Percentiles rank a stretch among this genome's conserved stretches.
Conservation (phyloP, 2,888 invertebrate genomes). For the Microctonus brassicae region DNA sequence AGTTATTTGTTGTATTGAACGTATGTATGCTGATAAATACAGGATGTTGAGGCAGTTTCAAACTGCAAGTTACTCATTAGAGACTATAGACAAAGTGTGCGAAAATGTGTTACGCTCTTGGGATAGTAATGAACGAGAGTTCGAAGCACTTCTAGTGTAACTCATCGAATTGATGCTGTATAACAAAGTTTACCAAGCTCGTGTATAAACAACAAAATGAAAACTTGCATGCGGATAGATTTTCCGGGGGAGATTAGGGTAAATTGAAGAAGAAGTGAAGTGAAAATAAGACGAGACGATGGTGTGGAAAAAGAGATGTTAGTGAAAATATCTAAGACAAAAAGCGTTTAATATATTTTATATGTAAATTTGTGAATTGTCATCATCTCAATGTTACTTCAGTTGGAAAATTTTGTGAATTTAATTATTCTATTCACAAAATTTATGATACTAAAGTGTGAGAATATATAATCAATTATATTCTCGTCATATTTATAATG, state of each 20-base stretch:
- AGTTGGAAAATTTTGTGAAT: background rate
- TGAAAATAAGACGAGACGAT: background rate
- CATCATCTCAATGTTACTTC: background rate
- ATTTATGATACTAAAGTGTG: background rate
- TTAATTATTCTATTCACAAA: background rate
- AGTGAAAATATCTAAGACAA: background rate
- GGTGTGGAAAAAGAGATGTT: background rate
- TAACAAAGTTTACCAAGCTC: background rate
- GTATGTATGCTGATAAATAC: slow-evolving; percentile 32
- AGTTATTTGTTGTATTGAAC: background rate
- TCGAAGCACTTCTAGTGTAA: slow-evolving; percentile 38
- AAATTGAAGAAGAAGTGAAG: background rate
- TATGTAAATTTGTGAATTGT: background rate
- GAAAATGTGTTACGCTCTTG: slow-evolving; percentile 48
- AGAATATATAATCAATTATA: background rate
- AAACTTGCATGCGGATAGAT: background rate
- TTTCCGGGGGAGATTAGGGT: background rate
- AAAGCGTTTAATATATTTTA: background rate
- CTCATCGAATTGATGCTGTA: slow-evolving; percentile 37
- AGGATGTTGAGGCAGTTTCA: slow-evolving; percentile 30
- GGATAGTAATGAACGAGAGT: slow-evolving; percentile 45
- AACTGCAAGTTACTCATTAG: slow-evolving; percentile 48
- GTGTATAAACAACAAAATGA: background rate
- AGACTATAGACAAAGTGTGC: slow-evolving; percentile 46
- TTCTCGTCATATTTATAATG: background rate